phyloP scores from a whole-genome alignment of 2,888 invertebrate species.

The Abrostola triplasia region DNA sequence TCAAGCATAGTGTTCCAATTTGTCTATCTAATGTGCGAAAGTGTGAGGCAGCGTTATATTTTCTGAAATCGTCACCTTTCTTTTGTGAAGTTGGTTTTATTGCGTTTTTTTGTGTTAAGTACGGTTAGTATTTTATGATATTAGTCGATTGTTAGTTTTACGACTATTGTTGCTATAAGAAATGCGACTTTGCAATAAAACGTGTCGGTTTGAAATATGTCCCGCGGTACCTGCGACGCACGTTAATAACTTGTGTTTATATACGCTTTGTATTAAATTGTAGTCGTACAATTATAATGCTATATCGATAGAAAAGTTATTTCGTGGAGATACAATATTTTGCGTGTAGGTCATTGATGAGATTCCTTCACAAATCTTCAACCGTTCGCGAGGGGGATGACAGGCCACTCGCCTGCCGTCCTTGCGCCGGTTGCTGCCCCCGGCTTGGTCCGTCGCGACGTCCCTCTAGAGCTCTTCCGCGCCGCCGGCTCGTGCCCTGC shows the following conservation, averaged over 20 bases:
- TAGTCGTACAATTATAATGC: not conserved
- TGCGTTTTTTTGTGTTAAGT: constrained; percentile 34
- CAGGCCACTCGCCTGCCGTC: too few species aligned
- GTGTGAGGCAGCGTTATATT: constrained; percentile 18
- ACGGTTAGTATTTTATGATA: constrained; percentile 41
- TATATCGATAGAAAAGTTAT: not conserved
- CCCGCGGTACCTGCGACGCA: constrained; percentile 13
- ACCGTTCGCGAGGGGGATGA: too few species aligned
- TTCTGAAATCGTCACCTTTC: constrained; percentile 52
- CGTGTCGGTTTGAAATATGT: not conserved
- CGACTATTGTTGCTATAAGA: constrained; percentile 35
- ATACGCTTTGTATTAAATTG: not conserved
- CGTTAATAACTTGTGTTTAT: constrained; percentile 8
- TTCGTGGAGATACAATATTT: not conserved
- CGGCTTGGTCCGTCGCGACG: too few species aligned
- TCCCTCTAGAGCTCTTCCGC: too few species aligned
- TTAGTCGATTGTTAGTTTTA: constrained; percentile 50
- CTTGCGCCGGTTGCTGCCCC: too few species aligned
- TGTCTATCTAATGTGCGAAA: not conserved
- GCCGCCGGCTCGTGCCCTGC: too few species aligned
- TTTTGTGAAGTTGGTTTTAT: constrained; percentile 50
- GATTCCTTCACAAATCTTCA: too few species aligned
- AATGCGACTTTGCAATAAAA: constrained; percentile 26
- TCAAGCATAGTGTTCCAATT: not conserved
- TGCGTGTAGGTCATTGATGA: too few species aligned